A percentile compares a stretch with the other conserved stretches of the same genome.
Conservation (phyloP, 1,140 invertebrate species). For the Drosophila ambigua region DNA sequence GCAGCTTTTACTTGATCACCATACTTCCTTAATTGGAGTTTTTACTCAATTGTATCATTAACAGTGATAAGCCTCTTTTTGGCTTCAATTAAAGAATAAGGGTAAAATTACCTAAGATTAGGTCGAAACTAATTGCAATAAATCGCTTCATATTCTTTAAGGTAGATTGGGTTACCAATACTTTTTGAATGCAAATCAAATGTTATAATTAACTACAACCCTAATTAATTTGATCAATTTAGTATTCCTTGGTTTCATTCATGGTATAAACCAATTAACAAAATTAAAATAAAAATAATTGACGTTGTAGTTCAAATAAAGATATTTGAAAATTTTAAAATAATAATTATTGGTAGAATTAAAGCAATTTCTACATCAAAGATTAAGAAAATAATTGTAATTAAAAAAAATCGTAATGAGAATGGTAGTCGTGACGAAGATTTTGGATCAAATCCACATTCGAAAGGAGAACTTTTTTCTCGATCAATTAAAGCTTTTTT, state of each 20-base stretch:
- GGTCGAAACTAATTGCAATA: conserved; percentile 86
- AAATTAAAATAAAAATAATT: conserved; percentile 85
- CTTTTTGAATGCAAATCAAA: conserved; percentile 87
- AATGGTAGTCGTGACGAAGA: conserved; percentile 85
- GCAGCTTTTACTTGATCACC: too few relatives aligned
- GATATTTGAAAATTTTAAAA: conserved; percentile 75
- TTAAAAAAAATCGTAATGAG: conserved; percentile 87
- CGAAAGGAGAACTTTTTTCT: conserved; percentile 86
- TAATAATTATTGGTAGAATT: conserved; percentile 60
- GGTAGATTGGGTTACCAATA: conserved; percentile 85
- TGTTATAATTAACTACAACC: conserved; percentile 87
- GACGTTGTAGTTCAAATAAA: conserved; percentile 80
- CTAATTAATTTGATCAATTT: conserved; percentile 85
- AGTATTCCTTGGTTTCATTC: conserved; percentile 87
- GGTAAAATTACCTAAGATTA: conserved; percentile 84
- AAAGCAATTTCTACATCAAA: conserved; percentile 82
- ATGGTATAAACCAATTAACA: conserved; percentile 85
- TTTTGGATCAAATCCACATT: conserved; percentile 87
- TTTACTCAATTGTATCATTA: too few relatives aligned
- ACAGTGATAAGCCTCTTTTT: conserved; percentile 83
- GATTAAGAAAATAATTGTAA: conserved; percentile 49
- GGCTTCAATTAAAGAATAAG: conserved; percentile 86
- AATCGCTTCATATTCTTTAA: conserved; percentile 85
- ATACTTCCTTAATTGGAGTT: too few relatives aligned
- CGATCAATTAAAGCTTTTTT: conserved; percentile 85